A percentile compares a stretch with the other conserved stretches of the same genome.
These are phyloP conservation scores for Azemiops feae DNA, from an alignment of 2,113 vertebrate genomes.

Conservation along the genomic window DNA sequence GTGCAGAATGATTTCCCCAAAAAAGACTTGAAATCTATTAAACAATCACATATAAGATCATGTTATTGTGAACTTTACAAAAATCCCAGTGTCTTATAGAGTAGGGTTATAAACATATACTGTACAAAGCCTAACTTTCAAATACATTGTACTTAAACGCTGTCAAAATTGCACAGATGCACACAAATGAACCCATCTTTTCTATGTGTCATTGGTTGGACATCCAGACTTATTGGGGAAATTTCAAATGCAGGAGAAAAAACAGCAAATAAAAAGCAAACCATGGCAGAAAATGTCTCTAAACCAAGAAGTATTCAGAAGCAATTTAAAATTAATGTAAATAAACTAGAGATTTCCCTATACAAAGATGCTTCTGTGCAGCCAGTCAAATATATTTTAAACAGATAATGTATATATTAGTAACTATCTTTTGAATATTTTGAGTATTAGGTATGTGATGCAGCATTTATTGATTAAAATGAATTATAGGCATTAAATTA, in stretches of 20 bases:
- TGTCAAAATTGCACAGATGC: not conserved
- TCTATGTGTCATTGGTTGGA: not conserved
- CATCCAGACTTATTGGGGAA: not conserved
- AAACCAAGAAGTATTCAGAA: not conserved
- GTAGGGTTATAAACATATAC: not conserved
- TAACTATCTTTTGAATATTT: not conserved
- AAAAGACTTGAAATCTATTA: not conserved
- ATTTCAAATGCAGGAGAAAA: not conserved
- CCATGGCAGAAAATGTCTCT: not conserved
- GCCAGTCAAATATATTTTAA: not conserved
- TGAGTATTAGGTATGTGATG: not conserved
- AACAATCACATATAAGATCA: not conserved
- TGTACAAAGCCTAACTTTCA: not conserved
- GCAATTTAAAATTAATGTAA: not conserved
- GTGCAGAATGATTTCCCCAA: not conserved
- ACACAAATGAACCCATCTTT: not conserved
- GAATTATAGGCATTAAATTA: constrained; percentile 22
- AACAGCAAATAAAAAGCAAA: not conserved
- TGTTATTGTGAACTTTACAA: not conserved
- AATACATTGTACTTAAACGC: not conserved
- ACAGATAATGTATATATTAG: not conserved
- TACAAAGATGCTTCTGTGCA: not conserved
- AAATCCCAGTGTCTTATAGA: not conserved
- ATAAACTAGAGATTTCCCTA: not conserved
- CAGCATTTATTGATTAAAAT: not conserved